These are phyloP conservation scores for Apostichopus californicus DNA, from an alignment of 35 echinoderm and acorn worm species.

Conservation along the genomic window DNA sequence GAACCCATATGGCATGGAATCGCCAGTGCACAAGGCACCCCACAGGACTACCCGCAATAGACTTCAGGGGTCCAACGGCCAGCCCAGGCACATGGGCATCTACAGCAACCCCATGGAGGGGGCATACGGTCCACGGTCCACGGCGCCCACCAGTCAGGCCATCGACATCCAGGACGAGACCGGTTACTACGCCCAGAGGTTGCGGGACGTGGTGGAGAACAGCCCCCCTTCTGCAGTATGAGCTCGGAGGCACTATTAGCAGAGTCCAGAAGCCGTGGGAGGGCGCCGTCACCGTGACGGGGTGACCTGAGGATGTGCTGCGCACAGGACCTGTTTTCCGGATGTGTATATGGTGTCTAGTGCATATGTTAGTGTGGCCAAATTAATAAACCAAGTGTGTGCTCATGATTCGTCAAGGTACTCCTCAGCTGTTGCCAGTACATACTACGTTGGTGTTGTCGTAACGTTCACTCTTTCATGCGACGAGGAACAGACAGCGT, in stretches of 20 bases:
- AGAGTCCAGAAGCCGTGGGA: not conserved
- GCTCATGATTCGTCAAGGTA: not conserved
- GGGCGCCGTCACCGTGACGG: not conserved
- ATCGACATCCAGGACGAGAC: slow-evolving; percentile 28
- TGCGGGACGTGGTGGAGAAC: slow-evolving; percentile 43
- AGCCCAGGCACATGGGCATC: slow-evolving; percentile 1
- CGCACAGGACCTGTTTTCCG: not conserved
- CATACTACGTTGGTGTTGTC: not conserved
- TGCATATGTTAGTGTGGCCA: slow-evolving; percentile 41
- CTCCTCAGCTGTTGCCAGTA: not conserved
- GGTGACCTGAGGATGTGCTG: not conserved
- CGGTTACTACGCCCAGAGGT: slow-evolving; percentile 18
- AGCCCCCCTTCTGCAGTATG: slow-evolving; percentile 56
- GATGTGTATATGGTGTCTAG: slow-evolving; percentile 22
- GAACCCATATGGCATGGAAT: not conserved
- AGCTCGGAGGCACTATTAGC: not conserved
- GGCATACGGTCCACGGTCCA: not conserved
- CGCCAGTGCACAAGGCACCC: slow-evolving; percentile 4
- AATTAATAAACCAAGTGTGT: not conserved
- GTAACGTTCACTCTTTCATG: not conserved
- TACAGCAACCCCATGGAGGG: slow-evolving; percentile 25
- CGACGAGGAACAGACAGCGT: not conserved
- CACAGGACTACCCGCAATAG: slow-evolving; percentile 31
- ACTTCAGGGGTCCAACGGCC: not conserved
- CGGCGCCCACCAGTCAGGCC: slow-evolving; percentile 1